Percentiles rank a stretch among this genome's conserved stretches.
Conservation (phyloP, 2,797 vertebrate genomes). For the Phrynocephalus vlangalii region DNA sequence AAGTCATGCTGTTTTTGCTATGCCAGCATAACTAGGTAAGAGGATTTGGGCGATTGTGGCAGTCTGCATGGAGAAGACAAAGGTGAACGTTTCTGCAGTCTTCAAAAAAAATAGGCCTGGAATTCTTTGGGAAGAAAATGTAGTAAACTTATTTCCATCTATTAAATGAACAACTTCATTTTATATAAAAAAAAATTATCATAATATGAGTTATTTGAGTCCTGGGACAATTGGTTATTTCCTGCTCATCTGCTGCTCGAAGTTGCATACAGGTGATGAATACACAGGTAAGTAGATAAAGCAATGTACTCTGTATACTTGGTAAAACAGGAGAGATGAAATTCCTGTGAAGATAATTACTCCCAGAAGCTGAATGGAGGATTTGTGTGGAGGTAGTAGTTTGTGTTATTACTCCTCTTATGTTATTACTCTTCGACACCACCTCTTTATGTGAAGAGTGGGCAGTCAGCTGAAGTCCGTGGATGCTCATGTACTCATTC, state of each 20-base stretch:
- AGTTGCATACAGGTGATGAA: neutral
- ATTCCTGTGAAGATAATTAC: neutral
- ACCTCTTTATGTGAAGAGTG: neutral
- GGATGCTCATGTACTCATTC: too few relatives aligned
- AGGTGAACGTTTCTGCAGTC: neutral
- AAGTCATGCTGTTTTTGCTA: too few relatives aligned
- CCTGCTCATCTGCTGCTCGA: neutral
- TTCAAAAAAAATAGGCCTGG: neutral
- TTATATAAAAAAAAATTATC: slow-evolving; percentile 15
- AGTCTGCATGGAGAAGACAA: neutral
- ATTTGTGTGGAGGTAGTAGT: neutral
- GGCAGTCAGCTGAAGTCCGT: too few relatives aligned
- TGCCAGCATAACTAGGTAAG: too few relatives aligned
- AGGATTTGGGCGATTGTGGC: too few relatives aligned
- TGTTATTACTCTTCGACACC: neutral
- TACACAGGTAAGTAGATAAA: slow-evolving; percentile 35
- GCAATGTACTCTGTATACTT: neutral
- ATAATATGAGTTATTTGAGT: neutral
- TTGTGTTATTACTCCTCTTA: neutral
- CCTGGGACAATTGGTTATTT: neutral
- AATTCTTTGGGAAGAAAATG: neutral
- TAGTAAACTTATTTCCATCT: neutral
- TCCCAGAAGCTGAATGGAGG: neutral
- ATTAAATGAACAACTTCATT: neutral
- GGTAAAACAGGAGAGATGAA: neutral